phyloP scores from a whole-genome alignment of 2,113 vertebrate genomes.

The Tychaedon coryphoeus region DNA sequence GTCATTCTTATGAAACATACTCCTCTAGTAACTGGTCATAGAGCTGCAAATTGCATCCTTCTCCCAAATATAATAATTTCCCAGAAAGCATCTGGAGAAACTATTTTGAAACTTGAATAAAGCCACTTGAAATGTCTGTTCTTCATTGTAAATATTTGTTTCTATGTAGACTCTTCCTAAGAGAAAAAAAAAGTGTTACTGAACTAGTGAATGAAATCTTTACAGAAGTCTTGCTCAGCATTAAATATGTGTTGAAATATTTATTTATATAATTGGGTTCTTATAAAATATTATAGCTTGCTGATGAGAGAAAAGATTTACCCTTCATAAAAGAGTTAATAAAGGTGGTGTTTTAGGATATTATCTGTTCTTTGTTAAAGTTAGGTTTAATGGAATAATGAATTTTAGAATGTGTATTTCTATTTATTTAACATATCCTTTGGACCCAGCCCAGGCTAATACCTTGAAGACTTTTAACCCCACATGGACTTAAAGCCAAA shows the following conservation, averaged over 20 bases:
- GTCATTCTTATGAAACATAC: slow-evolving; percentile 42
- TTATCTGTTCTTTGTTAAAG: background rate
- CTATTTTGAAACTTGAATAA: slow-evolving; percentile 55
- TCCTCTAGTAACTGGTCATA: slow-evolving; percentile 49
- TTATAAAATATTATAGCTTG: background rate
- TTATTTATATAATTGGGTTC: background rate
- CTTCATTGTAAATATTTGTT: slow-evolving; percentile 36
- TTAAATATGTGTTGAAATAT: slow-evolving; percentile 16
- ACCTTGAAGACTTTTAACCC: background rate
- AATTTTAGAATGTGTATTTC: background rate
- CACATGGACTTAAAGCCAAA: background rate
- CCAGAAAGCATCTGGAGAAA: slow-evolving; percentile 48
- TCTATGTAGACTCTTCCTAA: background rate
- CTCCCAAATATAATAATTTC: slow-evolving; percentile 48
- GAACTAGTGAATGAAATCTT: slow-evolving; percentile 10
- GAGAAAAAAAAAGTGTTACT: background rate
- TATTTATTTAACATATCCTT: background rate
- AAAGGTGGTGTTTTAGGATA: background rate
- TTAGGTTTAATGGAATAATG: background rate
- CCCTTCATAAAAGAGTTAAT: background rate
- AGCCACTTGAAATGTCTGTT: slow-evolving; percentile 8
- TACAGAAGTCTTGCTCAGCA: background rate
- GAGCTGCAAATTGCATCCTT: slow-evolving; percentile 23
- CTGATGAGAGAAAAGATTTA: background rate
- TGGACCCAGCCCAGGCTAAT: background rate